Base-by-base conservation (phyloP, 2,113 vertebrate genomes). In the Albula glossodonta region DNA sequence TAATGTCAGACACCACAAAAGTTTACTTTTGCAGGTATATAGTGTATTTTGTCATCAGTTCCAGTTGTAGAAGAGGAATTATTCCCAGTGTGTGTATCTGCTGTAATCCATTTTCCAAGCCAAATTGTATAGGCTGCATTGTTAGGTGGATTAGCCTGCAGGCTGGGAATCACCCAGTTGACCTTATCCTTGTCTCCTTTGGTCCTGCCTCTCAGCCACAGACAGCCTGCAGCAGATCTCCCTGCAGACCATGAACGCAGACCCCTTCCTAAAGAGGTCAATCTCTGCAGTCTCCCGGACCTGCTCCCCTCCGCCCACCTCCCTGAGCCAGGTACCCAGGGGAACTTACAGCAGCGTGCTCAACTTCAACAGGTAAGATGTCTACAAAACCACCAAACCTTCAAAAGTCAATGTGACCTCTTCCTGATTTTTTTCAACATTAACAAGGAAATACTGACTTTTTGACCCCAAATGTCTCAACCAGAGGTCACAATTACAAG, bases 151-250 rank as follows among this genome's bases (percentile, higher is more conserved):
- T 41, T 41, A 41, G 31, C 52, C 5, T 17, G 79, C 80, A 84
- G 78, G 50, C 60, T 66, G 60, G 17, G 60, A 66, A 2, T 57
- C 22, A 80, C n/a, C 1, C 11, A 5, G 10, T 11, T 31, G 80
- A 19, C 41, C 53, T 84, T 2, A 31, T 80, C 19, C 56, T 41
- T 85, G 11, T 49, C 17, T 89, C 8, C 31, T 57, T 70, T 7
- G 3, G 13, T 12, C 63, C 22, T 41, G 0, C 22, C 15, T 56
- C 22, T 4, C 88, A 99, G 98, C 96, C 90, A 96, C 95, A 3
- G 98, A 98, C 88, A 99, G 97, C 91, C 97, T 99, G 74, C 98
- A 99, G 89, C 99, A 99, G 94, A 96, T 99, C 82, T 98, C 98
- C 89, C 92, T 99, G 78, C 98, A 99, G 96, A 99, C 98, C 12